phyloP scores from a whole-genome alignment of 2,888 invertebrate genomes.

The Ophion obscuratus region DNA sequence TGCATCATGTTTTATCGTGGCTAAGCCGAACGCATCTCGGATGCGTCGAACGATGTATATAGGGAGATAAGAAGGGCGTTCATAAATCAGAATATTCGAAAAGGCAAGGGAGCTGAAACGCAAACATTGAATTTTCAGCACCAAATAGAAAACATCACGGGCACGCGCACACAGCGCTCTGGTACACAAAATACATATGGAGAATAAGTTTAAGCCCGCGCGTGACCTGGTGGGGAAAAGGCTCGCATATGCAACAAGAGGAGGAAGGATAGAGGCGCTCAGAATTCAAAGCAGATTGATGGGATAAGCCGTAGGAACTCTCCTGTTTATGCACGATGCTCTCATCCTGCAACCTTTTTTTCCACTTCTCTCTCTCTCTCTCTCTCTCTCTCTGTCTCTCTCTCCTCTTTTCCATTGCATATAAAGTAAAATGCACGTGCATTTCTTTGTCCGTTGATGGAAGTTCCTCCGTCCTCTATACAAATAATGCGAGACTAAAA shows the following conservation, averaged over 20 bases:
- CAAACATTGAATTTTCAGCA: slow-evolving; percentile 56
- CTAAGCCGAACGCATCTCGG: slow-evolving; percentile 38
- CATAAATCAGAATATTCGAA: slow-evolving; percentile 63
- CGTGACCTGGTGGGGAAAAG: slow-evolving; percentile 42
- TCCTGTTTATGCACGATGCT: slow-evolving; percentile 47
- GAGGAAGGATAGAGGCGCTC: slow-evolving; percentile 34
- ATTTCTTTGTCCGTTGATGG: background rate
- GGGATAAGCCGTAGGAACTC: slow-evolving; percentile 53
- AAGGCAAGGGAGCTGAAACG: slow-evolving; percentile 45
- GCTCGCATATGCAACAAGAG: slow-evolving; percentile 39
- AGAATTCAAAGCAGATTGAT: slow-evolving; percentile 64
- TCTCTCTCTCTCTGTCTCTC: background rate
- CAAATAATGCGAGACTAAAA: background rate
- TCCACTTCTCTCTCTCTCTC: slow-evolving; percentile 2
- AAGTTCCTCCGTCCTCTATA: background rate
- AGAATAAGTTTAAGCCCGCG: slow-evolving; percentile 50
- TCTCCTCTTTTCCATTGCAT: background rate
- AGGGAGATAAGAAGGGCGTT: slow-evolving; percentile 46
- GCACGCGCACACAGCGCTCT: slow-evolving; percentile 7
- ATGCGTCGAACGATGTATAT: slow-evolving; percentile 29
- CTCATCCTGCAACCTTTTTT: slow-evolving; percentile 32
- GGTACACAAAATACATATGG: slow-evolving; percentile 43
- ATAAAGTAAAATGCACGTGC: background rate
- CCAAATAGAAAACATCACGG: slow-evolving; percentile 49
- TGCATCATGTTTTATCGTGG: slow-evolving; percentile 3